Base-by-base conservation (phyloP, 2,113 vertebrate genomes). In the Strix aluco region DNA sequence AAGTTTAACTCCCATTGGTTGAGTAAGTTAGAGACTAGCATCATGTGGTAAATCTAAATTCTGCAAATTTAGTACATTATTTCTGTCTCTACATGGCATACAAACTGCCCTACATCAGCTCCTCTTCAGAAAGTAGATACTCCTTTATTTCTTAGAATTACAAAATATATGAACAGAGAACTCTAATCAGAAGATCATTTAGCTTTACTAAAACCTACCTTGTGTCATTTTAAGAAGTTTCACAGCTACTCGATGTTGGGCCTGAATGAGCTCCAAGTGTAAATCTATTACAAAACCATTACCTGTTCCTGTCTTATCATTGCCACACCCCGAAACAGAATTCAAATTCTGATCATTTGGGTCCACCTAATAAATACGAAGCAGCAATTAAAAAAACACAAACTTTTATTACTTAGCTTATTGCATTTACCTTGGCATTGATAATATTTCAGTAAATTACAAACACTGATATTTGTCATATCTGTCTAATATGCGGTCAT, bases 181-280 rank as follows among this genome's bases (percentile, higher is more conserved):
- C 11, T 54, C 14, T 65, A 51, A 69, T 69, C 16, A 52, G 32
- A 85, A 79, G 54, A 42, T 59, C 36, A 86, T 55, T 90, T 89
- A 69, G n/a, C 80, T 73, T 86, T 66, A 82, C 58, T 25, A 42
- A 87, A 78, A 77, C 83, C 21, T 97, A 99, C 99, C 99, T 98
- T 98, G 93, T 67, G 96, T 95, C 38, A 97, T 92, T 86, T 97
- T 98, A 91, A 99, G 91, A 84, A 99, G 97, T 91, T 98, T 98
- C 94, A 99, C 95, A 36, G 98, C 98, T 81, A 99, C 95, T 78
- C 98, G 98, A 94, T 99, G 98, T 89, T 99, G 98, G 74, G 98
- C 97, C 62, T 98, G 97, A 97, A 98, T 96, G 21, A 99, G 98
- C 65, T 99, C 98, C 71, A 99, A 96, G 70, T 99, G 98, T 79